phyloP scores from a whole-genome alignment of 2,888 invertebrate genomes.

The Candidula unifasciata region DNA sequence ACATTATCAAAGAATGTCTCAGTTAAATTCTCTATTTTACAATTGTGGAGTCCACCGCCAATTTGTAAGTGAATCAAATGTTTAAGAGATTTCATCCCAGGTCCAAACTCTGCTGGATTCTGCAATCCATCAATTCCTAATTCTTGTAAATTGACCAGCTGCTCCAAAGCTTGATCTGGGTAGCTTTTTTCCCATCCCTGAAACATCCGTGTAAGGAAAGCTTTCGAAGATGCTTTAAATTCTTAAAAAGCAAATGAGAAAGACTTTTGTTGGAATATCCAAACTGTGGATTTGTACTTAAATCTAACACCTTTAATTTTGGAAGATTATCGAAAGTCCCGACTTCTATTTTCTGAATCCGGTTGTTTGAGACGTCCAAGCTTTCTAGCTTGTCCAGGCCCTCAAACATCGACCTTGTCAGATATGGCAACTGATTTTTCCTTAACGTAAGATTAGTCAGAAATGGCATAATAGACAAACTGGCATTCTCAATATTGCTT shows the following conservation, averaged over 20 bases:
- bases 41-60: background rate
- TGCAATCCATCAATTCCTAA: conserved; percentile 20
- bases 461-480: background rate
- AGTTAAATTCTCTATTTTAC: background rate
- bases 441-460: background rate
- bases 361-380: conserved; percentile 7
- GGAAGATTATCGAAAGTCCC: background rate
- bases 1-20: conserved; percentile 31
- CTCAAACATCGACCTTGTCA: background rate
- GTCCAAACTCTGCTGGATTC: background rate
- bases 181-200: background rate
- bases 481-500: background rate
- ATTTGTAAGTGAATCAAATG: background rate
- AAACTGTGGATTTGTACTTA: background rate
- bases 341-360: background rate
- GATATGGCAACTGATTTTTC: background rate
- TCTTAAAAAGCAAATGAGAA: background rate
- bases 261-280: conserved; percentile 2
- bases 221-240: background rate
- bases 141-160: background rate
- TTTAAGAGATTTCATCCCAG: conserved; percentile 18
- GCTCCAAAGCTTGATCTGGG: background rate
- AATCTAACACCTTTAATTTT: background rate
- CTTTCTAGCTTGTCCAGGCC: background rate
- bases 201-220: background rate